Percentiles rank a stretch among this genome's conserved stretches.
These are phyloP conservation scores for Trachelus troglodyta DNA, from an alignment of 2,888 invertebrate genomes.

Conservation along the genomic window DNA sequence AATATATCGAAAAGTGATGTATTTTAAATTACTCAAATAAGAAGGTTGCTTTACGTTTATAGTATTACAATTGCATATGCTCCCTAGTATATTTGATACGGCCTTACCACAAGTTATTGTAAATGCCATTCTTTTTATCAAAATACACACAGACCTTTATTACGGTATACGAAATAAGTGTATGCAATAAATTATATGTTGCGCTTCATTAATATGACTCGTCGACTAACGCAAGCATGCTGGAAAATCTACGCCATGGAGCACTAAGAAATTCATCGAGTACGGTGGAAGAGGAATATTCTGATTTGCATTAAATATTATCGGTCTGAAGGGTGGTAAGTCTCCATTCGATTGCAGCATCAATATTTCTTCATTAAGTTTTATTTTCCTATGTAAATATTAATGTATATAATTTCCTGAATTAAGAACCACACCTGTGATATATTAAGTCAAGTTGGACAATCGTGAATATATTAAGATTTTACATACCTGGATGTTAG, in stretches of 20 bases:
- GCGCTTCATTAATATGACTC: background rate
- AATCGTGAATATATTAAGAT: background rate
- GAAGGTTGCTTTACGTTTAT: background rate
- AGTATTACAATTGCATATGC: background rate
- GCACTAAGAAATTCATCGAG: conserved; percentile 75
- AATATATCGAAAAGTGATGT: background rate
- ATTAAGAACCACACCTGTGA: conserved; percentile 9
- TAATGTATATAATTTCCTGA: background rate
- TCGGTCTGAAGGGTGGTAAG: conserved; percentile 70
- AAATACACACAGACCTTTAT: background rate
- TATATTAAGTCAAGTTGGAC: background rate
- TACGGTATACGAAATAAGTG: conserved; percentile 1
- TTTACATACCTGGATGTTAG: conserved; percentile 51
- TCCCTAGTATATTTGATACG: background rate
- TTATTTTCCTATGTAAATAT: conserved; percentile 67
- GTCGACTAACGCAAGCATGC: conserved; percentile 41
- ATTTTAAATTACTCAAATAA: background rate
- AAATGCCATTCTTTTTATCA: background rate
- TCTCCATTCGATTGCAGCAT: conserved; percentile 66
- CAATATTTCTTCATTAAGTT: conserved; percentile 72
- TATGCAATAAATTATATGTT: conserved; percentile 5
- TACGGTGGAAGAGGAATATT: conserved; percentile 71
- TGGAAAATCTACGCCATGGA: conserved; percentile 66
- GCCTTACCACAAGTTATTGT: background rate
- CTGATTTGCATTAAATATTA: conserved; percentile 65